Conservation (phyloP, 2,888 invertebrate genomes). For the Synergus umbraculus region DNA sequence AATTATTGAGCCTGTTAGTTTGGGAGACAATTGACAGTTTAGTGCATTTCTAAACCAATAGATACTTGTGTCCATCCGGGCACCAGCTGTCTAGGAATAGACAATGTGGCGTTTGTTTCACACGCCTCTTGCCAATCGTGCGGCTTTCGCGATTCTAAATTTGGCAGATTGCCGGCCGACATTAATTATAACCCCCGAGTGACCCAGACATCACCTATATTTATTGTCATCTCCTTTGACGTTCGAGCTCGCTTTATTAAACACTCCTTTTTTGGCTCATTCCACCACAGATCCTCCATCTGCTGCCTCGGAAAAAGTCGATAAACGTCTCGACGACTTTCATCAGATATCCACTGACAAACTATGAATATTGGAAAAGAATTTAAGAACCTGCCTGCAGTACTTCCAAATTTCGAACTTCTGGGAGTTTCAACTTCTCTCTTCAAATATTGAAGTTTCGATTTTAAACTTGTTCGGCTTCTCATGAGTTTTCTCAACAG, state of each 20-base stretch:
- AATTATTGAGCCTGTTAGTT: slow-evolving; percentile 45
- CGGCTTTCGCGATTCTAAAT: slow-evolving; percentile 48
- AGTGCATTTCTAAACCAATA: slow-evolving; percentile 53
- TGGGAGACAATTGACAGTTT: slow-evolving; percentile 65
- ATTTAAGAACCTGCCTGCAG: background rate
- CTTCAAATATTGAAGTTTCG: no score
- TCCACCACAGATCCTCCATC: background rate
- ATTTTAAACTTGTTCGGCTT: background rate
- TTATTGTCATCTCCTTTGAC: slow-evolving; percentile 38
- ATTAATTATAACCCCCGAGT: slow-evolving; percentile 61
- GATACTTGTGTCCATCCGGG: slow-evolving; percentile 48
- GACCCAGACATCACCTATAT: slow-evolving; percentile 37
- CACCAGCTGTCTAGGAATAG: slow-evolving; percentile 49
- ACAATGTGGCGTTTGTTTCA: slow-evolving; percentile 42
- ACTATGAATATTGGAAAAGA: slow-evolving; percentile 27
- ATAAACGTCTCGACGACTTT: slow-evolving; percentile 20
- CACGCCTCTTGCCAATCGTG: slow-evolving; percentile 38
- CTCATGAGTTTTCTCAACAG: background rate
- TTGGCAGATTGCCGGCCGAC: slow-evolving; percentile 63
- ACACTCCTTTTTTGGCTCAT: background rate
- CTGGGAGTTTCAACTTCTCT: background rate
- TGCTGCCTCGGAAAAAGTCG: background rate
- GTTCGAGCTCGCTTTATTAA: slow-evolving; percentile 30
- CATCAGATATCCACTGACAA: slow-evolving; percentile 16
- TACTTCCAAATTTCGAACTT: background rate